Evolutionary conservation across 2,113 vertebrate species (phyloP).

Genomic region (Saccopteryx bilineata): DNA sequence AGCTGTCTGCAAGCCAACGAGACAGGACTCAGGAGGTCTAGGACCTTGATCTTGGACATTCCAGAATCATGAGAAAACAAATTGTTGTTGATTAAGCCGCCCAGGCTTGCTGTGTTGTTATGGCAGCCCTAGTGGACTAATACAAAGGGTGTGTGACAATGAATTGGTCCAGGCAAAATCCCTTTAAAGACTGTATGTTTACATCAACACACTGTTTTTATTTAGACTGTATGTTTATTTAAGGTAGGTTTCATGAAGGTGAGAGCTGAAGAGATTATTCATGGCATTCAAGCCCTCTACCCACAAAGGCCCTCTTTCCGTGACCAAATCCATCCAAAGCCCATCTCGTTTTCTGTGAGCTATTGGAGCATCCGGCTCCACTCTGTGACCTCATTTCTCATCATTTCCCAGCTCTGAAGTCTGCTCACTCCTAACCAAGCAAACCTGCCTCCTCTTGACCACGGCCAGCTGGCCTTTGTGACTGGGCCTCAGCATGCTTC

Average conservation of each 20-base stretch:
- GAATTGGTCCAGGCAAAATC: background rate
- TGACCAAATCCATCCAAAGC: background rate
- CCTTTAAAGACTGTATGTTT: slow-evolving; percentile 26
- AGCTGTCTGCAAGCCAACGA: background rate
- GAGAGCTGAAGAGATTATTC: background rate
- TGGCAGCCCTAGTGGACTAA: background rate
- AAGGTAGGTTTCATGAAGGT: background rate
- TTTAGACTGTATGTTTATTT: background rate
- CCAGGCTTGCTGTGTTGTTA: background rate
- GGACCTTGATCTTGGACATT: background rate
- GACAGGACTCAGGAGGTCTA: background rate
- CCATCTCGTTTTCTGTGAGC: slow-evolving; percentile 46
- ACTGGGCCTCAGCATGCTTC: background rate
- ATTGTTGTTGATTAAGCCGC: background rate
- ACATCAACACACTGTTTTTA: background rate
- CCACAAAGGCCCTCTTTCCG: background rate
- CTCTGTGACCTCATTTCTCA: slow-evolving; percentile 18
- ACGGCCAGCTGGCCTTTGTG: background rate
- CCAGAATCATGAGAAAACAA: background rate
- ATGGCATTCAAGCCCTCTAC: background rate
- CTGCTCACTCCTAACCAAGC: background rate
- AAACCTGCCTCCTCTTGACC: slow-evolving; percentile 22
- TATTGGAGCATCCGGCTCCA: background rate
- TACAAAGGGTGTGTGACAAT: background rate
- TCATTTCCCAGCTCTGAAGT: slow-evolving; percentile 6